Evolutionary conservation across 64 coral and sea anemone species (phyloP).

Genomic region (Orbicella faveolata): DNA sequence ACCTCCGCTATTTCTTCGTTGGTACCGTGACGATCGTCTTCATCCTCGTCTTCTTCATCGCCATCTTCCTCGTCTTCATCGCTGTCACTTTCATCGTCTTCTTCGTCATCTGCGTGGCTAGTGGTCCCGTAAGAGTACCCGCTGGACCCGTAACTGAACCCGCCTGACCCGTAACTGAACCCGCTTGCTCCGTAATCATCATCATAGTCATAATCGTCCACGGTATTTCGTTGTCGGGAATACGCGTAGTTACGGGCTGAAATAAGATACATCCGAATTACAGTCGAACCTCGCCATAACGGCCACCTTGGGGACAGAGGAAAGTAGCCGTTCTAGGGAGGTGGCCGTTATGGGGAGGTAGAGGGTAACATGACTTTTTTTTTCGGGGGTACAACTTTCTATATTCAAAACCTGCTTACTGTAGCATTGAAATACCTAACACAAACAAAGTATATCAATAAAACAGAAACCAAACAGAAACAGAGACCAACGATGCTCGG

Average conservation of each 20-base stretch:
- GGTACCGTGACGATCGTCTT: neutral
- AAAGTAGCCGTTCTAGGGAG: too few species aligned
- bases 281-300: too few species aligned
- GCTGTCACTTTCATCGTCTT: conserved; percentile 29
- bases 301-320: too few species aligned
- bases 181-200: conserved; percentile 41
- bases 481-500: too few species aligned
- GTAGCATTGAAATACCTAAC: too few species aligned
- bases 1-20: neutral
- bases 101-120: conserved; percentile 44
- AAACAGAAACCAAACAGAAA: too few species aligned
- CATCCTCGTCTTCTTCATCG: neutral
- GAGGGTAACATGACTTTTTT: too few species aligned
- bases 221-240: conserved; percentile 36
- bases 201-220: conserved; percentile 31
- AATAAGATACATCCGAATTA: neutral
- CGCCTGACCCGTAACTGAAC: neutral
- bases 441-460: too few species aligned
- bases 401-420: too few species aligned
- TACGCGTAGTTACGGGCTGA: conserved; percentile 49
- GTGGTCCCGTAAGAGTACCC: conserved; percentile 26
- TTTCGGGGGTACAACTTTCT: too few species aligned
- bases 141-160: conserved; percentile 6
- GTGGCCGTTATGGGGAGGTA: too few species aligned
- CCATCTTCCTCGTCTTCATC: conserved; percentile 56